phyloP scores from a whole-genome alignment of 37 sponge, comb jelly and placozoan genomes.

The Hormiphora californensis region DNA sequence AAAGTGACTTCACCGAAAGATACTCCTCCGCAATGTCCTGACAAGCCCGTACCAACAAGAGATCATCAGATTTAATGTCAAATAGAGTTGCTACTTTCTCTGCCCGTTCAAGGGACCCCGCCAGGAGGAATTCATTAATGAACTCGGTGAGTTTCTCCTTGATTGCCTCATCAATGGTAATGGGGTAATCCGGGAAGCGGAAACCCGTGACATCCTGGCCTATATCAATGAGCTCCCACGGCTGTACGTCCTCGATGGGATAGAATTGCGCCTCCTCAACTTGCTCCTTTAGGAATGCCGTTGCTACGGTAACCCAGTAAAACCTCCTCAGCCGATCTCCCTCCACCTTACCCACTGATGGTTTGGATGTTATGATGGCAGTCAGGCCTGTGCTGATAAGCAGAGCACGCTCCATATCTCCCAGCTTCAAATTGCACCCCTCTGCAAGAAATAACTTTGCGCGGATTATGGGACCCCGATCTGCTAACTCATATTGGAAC shows the following conservation, averaged over 20 bases:
- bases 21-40: conserved; percentile 16
- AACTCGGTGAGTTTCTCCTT: not conserved
- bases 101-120: not conserved
- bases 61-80: not conserved
- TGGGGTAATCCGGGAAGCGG: conserved; percentile 8
- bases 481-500: conserved; percentile 26
- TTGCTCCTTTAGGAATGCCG: not conserved
- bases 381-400: conserved; percentile 11
- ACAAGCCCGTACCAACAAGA: not conserved
- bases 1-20: not conserved
- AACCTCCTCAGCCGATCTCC: conserved; percentile 33
- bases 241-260: not conserved
- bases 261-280: not conserved
- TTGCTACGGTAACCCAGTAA: conserved; percentile 20
- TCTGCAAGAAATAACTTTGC: conserved; percentile 41
- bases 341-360: not conserved
- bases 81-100: not conserved
- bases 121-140: not conserved
- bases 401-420: not conserved
- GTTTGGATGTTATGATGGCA: not conserved
- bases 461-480: not conserved
- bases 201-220: not conserved
- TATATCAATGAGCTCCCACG: conserved; percentile 9
- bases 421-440: conserved; percentile 8
- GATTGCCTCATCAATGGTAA: conserved; percentile 4